Evolutionary conservation across 2,113 vertebrate genomes (phyloP).

Genomic region (Callorhinus ursinus): DNA sequence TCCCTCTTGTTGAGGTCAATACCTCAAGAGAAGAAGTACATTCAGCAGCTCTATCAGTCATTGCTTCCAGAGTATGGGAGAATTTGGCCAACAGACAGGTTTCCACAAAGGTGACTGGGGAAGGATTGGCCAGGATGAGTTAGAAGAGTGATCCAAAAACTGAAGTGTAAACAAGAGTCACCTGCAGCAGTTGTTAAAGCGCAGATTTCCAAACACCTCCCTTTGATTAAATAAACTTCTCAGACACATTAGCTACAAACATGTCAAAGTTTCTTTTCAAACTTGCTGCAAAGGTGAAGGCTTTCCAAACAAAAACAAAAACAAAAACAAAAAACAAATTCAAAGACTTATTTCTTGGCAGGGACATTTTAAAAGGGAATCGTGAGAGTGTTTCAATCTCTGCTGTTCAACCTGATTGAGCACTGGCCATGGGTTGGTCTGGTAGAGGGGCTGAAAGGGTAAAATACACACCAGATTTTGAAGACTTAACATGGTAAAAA

Average conservation of each 20-base stretch:
- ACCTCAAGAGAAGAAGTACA: not conserved
- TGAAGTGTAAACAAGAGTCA: not conserved
- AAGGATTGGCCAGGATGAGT: not conserved
- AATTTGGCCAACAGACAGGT: not conserved
- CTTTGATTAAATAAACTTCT: not conserved
- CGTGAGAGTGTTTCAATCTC: not conserved
- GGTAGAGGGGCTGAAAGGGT: not conserved
- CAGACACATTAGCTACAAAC: not conserved
- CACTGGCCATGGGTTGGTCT: not conserved
- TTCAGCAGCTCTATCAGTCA: not conserved
- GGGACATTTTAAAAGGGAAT: constrained; percentile 20
- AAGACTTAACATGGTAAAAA: not conserved
- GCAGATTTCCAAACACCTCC: not conserved
- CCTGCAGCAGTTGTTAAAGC: not conserved
- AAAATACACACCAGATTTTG: not conserved
- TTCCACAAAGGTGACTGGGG: not conserved
- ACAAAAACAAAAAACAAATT: not conserved
- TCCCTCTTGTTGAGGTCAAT: not conserved
- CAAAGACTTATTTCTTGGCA: not conserved
- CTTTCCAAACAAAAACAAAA: not conserved
- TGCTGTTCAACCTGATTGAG: not conserved
- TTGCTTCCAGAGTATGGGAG: not conserved
- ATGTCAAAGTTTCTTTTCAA: not conserved
- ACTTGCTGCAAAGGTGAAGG: not conserved
- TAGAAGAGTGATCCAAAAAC: not conserved